These are phyloP conservation scores for Papilio demoleus DNA, from an alignment of 2,888 invertebrate genomes.

Conservation along the genomic window DNA sequence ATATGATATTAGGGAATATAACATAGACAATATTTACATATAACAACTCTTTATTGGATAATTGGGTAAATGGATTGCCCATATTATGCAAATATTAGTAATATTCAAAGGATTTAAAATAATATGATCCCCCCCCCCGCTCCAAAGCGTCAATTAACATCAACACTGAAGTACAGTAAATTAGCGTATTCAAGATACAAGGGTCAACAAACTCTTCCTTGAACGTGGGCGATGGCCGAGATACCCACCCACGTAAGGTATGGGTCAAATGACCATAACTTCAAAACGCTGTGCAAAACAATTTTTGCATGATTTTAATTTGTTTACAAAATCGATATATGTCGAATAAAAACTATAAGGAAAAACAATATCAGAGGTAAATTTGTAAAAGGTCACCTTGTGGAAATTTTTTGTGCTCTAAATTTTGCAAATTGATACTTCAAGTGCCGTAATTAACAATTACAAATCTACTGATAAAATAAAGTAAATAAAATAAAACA, in stretches of 20 bases:
- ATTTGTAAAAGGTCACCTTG: neutral
- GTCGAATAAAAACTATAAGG: neutral
- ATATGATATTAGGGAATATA: neutral
- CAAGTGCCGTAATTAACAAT: too few species aligned
- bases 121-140: too few species aligned
- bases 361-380: neutral
- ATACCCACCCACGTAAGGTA: neutral
- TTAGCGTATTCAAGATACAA: neutral
- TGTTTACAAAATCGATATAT: neutral
- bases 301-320: too few species aligned
- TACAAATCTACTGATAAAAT: too few species aligned
- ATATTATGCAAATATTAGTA: too few species aligned
- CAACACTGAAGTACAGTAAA: neutral
- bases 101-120: too few species aligned
- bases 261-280: slow-evolving; percentile 7
- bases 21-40: neutral
- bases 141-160: neutral
- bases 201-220: slow-evolving; percentile 4
- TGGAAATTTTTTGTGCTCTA: neutral
- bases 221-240: neutral
- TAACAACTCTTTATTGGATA: too few species aligned
- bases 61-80: too few species aligned
- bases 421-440: too few species aligned
- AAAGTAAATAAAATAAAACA: too few species aligned
- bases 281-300: neutral